Conservation (phyloP, 2,113 vertebrate species). For the Mormyrus iriodes region DNA sequence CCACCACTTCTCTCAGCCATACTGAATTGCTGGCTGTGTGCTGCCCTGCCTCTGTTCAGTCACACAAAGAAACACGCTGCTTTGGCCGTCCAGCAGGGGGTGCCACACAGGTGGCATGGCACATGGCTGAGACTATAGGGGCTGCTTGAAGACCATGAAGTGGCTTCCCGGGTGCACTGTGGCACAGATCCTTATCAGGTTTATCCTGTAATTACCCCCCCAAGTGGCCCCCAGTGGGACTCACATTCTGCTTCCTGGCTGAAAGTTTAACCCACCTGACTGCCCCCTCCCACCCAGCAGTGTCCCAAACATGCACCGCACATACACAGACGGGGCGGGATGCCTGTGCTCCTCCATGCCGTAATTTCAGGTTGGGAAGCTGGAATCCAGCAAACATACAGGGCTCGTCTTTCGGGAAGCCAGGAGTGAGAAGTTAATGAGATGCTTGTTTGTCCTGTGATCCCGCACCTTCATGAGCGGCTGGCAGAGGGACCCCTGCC, state of each 20-base stretch:
- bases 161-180: not conserved
- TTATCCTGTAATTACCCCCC: not conserved
- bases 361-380: not conserved
- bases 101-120: not conserved
- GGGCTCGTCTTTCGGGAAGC: not conserved
- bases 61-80: not conserved
- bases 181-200: not conserved
- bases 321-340: not conserved
- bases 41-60: not conserved
- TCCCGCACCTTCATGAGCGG: not conserved
- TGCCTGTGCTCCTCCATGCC: not conserved
- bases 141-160: not conserved
- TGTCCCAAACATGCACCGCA: not conserved
- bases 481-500: not conserved
- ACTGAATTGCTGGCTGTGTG: not conserved
- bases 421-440: not conserved
- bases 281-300: not conserved
- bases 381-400: not conserved
- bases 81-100: not conserved
- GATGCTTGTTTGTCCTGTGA: not conserved
- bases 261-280: not conserved
- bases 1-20: not conserved
- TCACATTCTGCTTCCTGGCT: not conserved
- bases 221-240: not conserved
- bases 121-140: not conserved